Percentiles rank a stretch among this genome's conserved stretches.
These are phyloP conservation scores for Drosophila mimetica DNA, from an alignment of 2,888 invertebrate genomes.

Conservation along the genomic window DNA sequence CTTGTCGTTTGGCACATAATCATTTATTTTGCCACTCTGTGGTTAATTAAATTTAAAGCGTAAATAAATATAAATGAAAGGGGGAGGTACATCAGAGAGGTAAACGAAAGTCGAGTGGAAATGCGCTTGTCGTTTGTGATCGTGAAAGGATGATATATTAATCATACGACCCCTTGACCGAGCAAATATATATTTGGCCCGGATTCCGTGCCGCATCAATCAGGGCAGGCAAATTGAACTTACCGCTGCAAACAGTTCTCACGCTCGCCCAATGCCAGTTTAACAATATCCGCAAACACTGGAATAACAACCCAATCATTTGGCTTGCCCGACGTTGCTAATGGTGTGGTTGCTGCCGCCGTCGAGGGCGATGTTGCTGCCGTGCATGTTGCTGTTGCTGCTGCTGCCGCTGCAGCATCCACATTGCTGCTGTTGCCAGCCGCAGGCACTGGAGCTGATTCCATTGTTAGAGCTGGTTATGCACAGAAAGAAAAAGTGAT, in stretches of 20 bases:
- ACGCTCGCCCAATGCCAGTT: slow-evolving; percentile 84
- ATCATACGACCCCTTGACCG: slow-evolving; percentile 20
- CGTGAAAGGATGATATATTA: slow-evolving; percentile 37
- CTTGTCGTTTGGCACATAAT: slow-evolving; percentile 28
- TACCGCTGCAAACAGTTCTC: slow-evolving; percentile 84
- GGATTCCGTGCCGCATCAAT: slow-evolving; percentile 30
- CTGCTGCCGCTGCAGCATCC: slow-evolving; percentile 8
- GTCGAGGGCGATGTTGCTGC: slow-evolving; percentile 17
- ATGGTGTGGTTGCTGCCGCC: slow-evolving; percentile 42
- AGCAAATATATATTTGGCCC: slow-evolving; percentile 3
- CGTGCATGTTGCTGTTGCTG: slow-evolving; percentile 17
- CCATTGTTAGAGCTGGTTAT: slow-evolving; percentile 18
- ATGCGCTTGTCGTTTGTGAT: slow-evolving; percentile 16
- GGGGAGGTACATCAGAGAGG: slow-evolving; percentile 11
- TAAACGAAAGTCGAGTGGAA: slow-evolving; percentile 17
- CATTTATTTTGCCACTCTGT: slow-evolving; percentile 51
- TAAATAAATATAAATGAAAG: slow-evolving; percentile 30
- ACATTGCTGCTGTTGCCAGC: slow-evolving; percentile 21
- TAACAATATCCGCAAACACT: slow-evolving; percentile 85
- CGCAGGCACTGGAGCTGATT: slow-evolving; percentile 28
- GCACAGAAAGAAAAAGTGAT: neutral
- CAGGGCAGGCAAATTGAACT: slow-evolving; percentile 55
- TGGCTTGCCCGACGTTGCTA: slow-evolving; percentile 70
- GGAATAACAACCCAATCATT: slow-evolving; percentile 85
- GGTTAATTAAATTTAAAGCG: slow-evolving; percentile 53